Base-by-base conservation (phyloP, 2,797 vertebrate species). In the Sciurus vulgaris region DNA sequence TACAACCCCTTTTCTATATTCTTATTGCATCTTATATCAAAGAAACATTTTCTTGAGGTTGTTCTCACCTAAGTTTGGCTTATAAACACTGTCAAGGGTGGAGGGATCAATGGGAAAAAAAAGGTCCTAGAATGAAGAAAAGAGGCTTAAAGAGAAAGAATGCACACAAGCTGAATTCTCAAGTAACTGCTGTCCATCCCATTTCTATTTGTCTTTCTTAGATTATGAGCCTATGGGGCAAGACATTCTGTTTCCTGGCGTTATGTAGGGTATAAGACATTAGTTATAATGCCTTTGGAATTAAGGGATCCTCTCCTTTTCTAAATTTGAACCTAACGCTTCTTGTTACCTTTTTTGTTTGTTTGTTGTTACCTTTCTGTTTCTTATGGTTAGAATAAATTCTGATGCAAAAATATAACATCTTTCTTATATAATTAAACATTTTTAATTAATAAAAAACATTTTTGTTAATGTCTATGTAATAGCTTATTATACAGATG, bases 271-370 rank as follows among this genome's bases (percentile, higher is more conserved):
- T 9, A 5, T 59, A 38, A 84, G 69, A 41, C 35, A 12, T 70
- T 91, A 69, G 56, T 92, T 44, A 69, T 74, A 22, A 74, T 76
- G 54, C 38, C 59, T 35, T 73, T 70, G 72, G 30, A 88, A 67
- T 54, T 90, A 85, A 94, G 72, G n/a, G n/a, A n/a, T 95, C 7
- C 74, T 70, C 18, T 89, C 22, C 47, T 83, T 54, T 94, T 76
- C 83, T 89, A 73, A 93, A 65, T 65, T 93, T 93, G 86, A 94
- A 79, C 89, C 89, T 92, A 49, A 90, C 87, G 61, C 26, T 82
- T 65, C 22, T 51, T 85, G 17, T 72, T 86, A 86, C 59, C 74
- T 41, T 54, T 54, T 54, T 18, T 54, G 17, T 54, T 47, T 47
- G 44, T 47, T 54, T 54, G 15, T 18, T 54, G 15, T 54, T 54